These are phyloP conservation scores for Anolis carolinensis DNA, from an alignment of 2,113 vertebrate species.

Conservation along the genomic window DNA sequence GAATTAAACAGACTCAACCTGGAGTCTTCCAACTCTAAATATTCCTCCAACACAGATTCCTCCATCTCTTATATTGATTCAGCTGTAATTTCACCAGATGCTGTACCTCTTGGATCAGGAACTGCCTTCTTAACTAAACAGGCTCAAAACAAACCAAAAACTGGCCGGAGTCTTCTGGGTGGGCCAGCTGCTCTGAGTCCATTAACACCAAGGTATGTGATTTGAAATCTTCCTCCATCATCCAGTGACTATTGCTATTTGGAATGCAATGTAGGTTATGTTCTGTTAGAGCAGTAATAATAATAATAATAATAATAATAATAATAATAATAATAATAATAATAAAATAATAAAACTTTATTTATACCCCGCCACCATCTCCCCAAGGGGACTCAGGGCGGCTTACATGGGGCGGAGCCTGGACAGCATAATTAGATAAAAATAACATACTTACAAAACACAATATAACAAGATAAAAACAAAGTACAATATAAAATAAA, in stretches of 20 bases:
- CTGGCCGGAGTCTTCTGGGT: conserved; percentile 90
- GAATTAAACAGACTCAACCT: conserved; percentile 97
- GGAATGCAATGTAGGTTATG: not conserved
- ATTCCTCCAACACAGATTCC: conserved; percentile 89
- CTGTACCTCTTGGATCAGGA: conserved; percentile 86
- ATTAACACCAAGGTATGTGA: conserved; percentile 89
- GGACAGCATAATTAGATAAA: too few species aligned
- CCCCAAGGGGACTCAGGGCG: too few species aligned
- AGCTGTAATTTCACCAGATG: conserved; percentile 92
- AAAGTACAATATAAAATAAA: too few species aligned
- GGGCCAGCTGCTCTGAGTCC: conserved; percentile 92
- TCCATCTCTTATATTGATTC: conserved; percentile 96
- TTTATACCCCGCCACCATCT: too few species aligned
- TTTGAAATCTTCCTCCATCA: not conserved
- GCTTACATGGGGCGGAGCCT: too few species aligned
- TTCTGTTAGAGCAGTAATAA: too few species aligned
- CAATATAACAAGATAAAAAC: too few species aligned
- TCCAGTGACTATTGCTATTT: not conserved
- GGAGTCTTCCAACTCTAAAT: conserved; percentile 96
- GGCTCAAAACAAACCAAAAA: conserved; percentile 96
- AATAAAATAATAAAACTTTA: too few species aligned
- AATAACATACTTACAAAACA: too few species aligned
- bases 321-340: too few species aligned
- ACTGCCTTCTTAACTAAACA: conserved; percentile 90
- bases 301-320: too few species aligned